Conservation (phyloP, 2,888 invertebrate species). For the Tetrapedia diversipes region DNA sequence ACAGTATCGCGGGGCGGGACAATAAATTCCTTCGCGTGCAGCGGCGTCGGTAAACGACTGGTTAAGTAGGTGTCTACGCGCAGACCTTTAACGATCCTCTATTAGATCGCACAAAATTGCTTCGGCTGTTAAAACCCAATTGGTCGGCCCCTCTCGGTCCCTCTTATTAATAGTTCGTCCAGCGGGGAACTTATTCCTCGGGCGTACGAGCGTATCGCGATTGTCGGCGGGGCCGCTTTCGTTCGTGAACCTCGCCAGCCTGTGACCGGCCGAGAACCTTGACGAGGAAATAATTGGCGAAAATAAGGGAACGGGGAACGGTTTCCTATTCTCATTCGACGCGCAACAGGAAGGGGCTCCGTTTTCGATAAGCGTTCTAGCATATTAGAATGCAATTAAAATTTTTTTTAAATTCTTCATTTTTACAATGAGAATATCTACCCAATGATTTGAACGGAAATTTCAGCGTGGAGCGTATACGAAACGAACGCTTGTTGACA, state of each 20-base stretch:
- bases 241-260: slow-evolving; percentile 16
- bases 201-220: slow-evolving; percentile 38
- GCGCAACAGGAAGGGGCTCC: too few species aligned
- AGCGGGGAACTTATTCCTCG: slow-evolving; percentile 36
- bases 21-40: slow-evolving; percentile 62
- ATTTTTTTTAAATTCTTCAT: too few species aligned
- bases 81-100: slow-evolving; percentile 62
- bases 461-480: too few species aligned
- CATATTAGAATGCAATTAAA: too few species aligned
- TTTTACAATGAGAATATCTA: too few species aligned
- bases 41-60: slow-evolving; percentile 54
- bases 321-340: neutral
- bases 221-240: slow-evolving; percentile 38
- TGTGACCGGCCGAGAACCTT: slow-evolving; percentile 19
- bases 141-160: slow-evolving; percentile 53
- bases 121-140: slow-evolving; percentile 60
- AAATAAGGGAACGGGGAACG: slow-evolving; percentile 3
- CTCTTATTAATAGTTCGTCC: slow-evolving; percentile 58
- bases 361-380: too few species aligned
- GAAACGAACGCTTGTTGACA: too few species aligned
- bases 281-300: slow-evolving; percentile 49
- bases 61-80: slow-evolving; percentile 65
- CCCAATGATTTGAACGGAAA: too few species aligned
- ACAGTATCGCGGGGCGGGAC: slow-evolving; percentile 36
- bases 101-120: slow-evolving; percentile 62